Base-by-base conservation (phyloP, 2,113 vertebrate genomes). In the Murina feae region DNA sequence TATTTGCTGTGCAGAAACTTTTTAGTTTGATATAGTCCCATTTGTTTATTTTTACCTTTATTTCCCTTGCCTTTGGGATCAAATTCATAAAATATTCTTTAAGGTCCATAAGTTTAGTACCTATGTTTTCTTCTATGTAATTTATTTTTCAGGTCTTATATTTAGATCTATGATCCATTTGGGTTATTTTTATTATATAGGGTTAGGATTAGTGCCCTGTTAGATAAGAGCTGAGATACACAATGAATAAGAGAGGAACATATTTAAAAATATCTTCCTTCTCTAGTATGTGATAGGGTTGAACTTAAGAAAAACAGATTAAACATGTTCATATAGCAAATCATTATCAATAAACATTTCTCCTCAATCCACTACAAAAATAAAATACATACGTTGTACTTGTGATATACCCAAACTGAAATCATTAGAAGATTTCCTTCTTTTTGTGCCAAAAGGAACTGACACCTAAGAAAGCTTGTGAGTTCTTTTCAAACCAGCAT, bases 381-480 rank as follows among this genome's bases (percentile, higher is more conserved):
- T 30, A 63, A 47, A 80, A 76, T 60, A 42, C 51, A 72, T 51
- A 51, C 23, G 16, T 3, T 91, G 2, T 37, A 35, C 25, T 58
- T 89, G 13, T 89, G 39, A 42, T 66, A 88, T 37, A 86, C 25
- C 79, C 74, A 80, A 79, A 78, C 25, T 51, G 81, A 83, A 69
- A 86, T 80, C 20, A 82, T 69, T 74, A 84, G 85, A 95, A 86
- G 66, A 79, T 92, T 53, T 6, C 30, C 55, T 88, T 60, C 55
- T 63, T 82, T 42, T 47, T 81, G 6, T 90, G 44, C 69, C 68
- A 58, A 2, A 21, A 75, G 69, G 10, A 95, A 94, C 10, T 93
- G 55, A 92, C 58, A 92, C 49, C 49, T 95, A 88, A 95, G 74
- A 83, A 96, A 89, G 5, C 79, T 94, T 96, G 95, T 92, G 74